Evolutionary conservation across 2,797 vertebrate species (phyloP), one percentile per base, ranked within the genome.

Genomic region (Bothrops alternatus): DNA sequence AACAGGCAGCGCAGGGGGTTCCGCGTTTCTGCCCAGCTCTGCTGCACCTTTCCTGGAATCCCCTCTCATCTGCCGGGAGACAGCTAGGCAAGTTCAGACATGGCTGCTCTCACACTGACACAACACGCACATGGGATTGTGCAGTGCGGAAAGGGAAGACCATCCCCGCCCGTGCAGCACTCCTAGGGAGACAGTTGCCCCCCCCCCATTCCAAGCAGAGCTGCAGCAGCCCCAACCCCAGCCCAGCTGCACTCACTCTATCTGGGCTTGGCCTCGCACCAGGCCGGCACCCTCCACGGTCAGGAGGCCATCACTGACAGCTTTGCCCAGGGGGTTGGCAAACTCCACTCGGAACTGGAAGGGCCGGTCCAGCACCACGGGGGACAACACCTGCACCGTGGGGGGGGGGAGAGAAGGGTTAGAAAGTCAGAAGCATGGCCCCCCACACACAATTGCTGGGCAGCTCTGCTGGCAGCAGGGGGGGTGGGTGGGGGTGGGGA

Each of bases 231-330:
- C 57, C n/a, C n/a, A n/a, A n/a, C 1, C 4, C 1, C 14, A 37
- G n/a, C 50, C 53, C 63, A 14, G 3, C 12, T 20, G n/a, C 18
- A 97, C 97, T 0, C 96, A 98, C 97, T 93, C 47, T 1, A 97
- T 96, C 94, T 78, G 95, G 87, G 97, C 94, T 0, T 97, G 97
- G 57, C 97, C 97, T 56, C 92, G 96, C 94, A 98, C 95, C 92
- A 98, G 95, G n/a, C 98, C 97, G 0, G 97, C 97, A 2, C 98
- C 98, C 90, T 98, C 98, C 89, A 96, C 96, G 85, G 95, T 97
- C 95, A 98, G 96, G 55, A 93, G 89, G 18, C 97, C 96, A 93
- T 96, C 94, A 63, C 95, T 91, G 73, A 97, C 95, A 2, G 3
- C 95, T 3, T 97, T 96, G 8, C 23, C 82, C 69, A 98, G 94